Evolutionary conservation across 2,888 invertebrate species (phyloP), one percentile per base, ranked within the genome.

Genomic region (Urechis unicinctus): DNA sequence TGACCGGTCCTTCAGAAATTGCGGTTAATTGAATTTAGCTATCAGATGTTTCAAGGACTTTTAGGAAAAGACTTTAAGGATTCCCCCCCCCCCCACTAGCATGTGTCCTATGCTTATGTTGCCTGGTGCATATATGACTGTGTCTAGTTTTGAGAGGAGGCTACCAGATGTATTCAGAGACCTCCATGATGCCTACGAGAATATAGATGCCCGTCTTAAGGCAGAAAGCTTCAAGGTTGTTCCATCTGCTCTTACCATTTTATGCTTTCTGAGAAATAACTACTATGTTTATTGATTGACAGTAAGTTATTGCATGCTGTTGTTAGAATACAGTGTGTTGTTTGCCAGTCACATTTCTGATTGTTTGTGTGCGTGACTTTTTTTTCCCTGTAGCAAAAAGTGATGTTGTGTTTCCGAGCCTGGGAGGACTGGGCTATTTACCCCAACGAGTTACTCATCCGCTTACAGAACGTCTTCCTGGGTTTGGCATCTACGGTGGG

Each of bases 401-500:
- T 96, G 31, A 86, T 92, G 74, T 85, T 88, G 70, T 88, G 91
- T 67, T 85, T 97, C 75, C 86, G 91, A 71, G 92, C 95, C 1
- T 97, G 98, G 96, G 95, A 96, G 77, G 97, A 98, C 75, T 93
- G 93, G 87, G 87, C 91, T 21, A 86, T 98, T 59, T 98, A 97
- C 81, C 90, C 96, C 0, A 88, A 89, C 56, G 94, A 96, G 64
- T 90, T 89, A 78, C 82, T 99, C 60, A 85, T 88, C 60, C 87
- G 85, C 72, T 80, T 95, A 58, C 91, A 94, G 75, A 90, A 92
- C 71, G 84, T 89, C 13, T 97, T 99, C 78, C 81, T 95, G 2
- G 98, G 98, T 2, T 80, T 90, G 42, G 75, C 36, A 9, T n/a
- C n/a, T n/a, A n/a, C n/a, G n/a, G n/a, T n/a, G n/a, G n/a, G n/a